Base-by-base conservation (phyloP, 2,797 vertebrate species). In the Dicrostonyx torquatus region DNA sequence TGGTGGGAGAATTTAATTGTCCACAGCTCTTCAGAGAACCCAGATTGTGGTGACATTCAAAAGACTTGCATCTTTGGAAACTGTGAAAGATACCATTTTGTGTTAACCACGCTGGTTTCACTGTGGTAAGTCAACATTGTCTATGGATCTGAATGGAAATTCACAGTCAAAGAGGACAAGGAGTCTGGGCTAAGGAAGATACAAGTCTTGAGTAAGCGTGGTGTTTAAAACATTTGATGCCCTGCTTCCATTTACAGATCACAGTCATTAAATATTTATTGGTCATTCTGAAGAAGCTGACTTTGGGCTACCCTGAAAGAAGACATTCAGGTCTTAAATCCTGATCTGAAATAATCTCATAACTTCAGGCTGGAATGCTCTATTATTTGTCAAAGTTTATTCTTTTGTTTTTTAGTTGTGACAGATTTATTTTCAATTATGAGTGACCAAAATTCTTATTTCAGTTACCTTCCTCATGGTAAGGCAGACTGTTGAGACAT, bases 401-500 rank as follows among this genome's bases (percentile, higher is more conserved):
- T 84, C 34, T 31, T 84, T n/a, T n/a, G n/a, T n/a, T 29, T 84
- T 26, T 37, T 37, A 70, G 13, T 73, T 73, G 37, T 70, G 26
- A 64, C 50, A 80, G 90, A 77, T 72, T 86, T 76, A 37, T 90
- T 78, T 89, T 94, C 73, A 93, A 75, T 93, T 94, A 15, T 70
- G 60, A 68, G 8, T 60, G 37, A 89, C n/a, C 5, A 79, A 26
- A 83, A 82, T 70, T 85, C 37, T 82, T 60, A 29, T 83, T 87
- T 48, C n/a, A 40, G 60, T 31, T 89, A 80, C 66, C 48, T 31
- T 2, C 6, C 31, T 93, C 75, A 29, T 22, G 1, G 34, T 87
- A 77, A 73, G 15, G 84, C 26, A 83, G 34, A 29, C 48, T 82
- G 9, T 64, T 82, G 83, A 87, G 83, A 58, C 37, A 75, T 48